Base-by-base conservation (phyloP, 2,888 invertebrate species). In the Prosopocoilus inquinatus region DNA sequence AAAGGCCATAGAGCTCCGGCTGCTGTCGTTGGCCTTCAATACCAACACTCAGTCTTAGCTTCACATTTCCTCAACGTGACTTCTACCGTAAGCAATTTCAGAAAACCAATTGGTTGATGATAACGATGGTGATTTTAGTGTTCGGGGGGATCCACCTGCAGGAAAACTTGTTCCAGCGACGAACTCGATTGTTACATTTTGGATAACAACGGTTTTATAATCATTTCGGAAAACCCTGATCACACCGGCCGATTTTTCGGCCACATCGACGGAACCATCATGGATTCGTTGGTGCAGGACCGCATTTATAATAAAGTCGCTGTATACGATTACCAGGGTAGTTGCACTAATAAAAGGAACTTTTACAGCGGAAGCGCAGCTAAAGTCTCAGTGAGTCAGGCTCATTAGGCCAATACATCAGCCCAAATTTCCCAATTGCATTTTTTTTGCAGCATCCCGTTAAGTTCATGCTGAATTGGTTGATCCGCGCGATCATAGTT, bases 211-310 rank as follows among this genome's bases (percentile, higher is more conserved):
- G 96, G 96, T 9, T 96, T 94, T 75, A 90, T 96, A 49, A 89
- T 96, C 50, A 86, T 94, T 36, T 94, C 94, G 0, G 94, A 95
- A 76, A 89, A 90, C 63, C 82, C 84, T 33, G 86, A 90, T 39
- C 91, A 95, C 68, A 93, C 93, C 1, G 96, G 96, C 1, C 85
- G 89, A 69, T 96, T 96, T 78, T 96, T 96, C 70, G 96, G 96
- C 0, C 93, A 94, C 77, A 90, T 95, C 39, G 95, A 96, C 74
- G 94, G 94, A 13, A 94, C 94, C 9, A 93, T 95, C 58, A 94
- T 95, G 93, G 93, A 94, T 76, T 92, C 93, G 0, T 78, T 94
- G 50, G 94, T 95, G 0, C 92, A 94, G 72, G 93, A 93, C 70
- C 84, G 90, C 60, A 94, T 95, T 68, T 95, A 93, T 76, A 91